These are phyloP conservation scores for Holothuria leucospilota DNA, from an alignment of 53 echinoderm and acorn worm genomes.

Conservation along the genomic window DNA sequence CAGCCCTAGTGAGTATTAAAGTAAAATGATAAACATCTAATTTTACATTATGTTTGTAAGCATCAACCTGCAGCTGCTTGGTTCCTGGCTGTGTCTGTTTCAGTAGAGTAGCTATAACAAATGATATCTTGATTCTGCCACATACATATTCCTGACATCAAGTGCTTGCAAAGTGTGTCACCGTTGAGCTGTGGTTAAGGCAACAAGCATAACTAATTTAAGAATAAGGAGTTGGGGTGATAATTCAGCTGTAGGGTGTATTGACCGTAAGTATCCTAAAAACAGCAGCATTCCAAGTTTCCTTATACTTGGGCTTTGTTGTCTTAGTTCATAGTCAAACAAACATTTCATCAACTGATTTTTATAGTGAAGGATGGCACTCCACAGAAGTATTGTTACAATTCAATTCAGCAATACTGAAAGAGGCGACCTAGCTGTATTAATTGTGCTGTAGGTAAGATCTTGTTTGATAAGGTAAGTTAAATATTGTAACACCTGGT, in stretches of 20 bases:
- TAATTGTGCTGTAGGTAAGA: background rate
- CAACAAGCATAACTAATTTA: conserved; percentile 6
- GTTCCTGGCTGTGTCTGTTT: conserved; percentile 1
- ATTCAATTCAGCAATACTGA: background rate
- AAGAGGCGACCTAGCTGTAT: background rate
- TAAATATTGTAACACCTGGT: conserved; percentile 6
- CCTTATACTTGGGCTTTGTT: too few species aligned
- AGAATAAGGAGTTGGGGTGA: background rate
- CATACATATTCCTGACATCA: background rate
- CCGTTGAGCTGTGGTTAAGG: background rate
- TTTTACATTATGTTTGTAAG: background rate
- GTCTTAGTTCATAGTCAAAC: too few species aligned
- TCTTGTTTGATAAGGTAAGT: background rate
- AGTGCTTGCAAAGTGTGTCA: background rate
- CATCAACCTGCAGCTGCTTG: background rate
- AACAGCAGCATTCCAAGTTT: background rate
- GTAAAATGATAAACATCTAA: conserved; percentile 12
- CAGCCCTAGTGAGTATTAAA: too few species aligned
- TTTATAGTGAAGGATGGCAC: background rate
- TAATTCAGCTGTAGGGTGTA: background rate
- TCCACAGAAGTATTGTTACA: background rate
- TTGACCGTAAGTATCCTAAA: background rate
- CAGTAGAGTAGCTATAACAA: background rate
- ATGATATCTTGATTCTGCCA: background rate
- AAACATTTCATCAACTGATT: too few species aligned